Conservation (phyloP, 2,113 vertebrate genomes). For the Psephotus haematonotus region DNA sequence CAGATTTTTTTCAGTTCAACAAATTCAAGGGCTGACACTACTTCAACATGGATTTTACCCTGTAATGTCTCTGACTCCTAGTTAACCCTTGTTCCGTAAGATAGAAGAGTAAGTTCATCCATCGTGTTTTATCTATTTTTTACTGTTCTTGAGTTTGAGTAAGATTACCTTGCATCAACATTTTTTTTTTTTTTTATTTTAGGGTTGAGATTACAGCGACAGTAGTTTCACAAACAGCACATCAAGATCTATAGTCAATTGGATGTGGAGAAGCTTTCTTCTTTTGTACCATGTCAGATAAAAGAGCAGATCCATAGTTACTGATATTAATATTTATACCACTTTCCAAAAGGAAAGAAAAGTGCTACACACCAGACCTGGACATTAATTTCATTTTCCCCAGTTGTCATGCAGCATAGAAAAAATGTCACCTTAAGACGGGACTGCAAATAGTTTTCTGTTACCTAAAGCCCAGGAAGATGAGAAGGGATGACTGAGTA, state of each 20-base stretch:
- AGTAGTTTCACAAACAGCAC: neutral
- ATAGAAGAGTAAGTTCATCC: neutral
- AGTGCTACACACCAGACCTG: neutral
- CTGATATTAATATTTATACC: conserved; percentile 38
- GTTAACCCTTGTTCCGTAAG: neutral
- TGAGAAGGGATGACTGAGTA: neutral
- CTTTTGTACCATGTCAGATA: conserved; percentile 7
- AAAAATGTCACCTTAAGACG: neutral
- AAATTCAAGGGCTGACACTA: neutral
- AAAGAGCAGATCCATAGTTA: conserved; percentile 38
- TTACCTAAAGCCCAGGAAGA: neutral
- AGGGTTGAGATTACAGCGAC: neutral
- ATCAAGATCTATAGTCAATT: conserved; percentile 13
- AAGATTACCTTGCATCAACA: neutral
- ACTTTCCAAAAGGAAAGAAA: neutral
- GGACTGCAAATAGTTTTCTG: neutral
- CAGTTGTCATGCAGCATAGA: neutral
- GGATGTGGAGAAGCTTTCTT: conserved; percentile 25
- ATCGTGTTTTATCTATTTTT: neutral
- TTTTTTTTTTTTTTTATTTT: neutral
- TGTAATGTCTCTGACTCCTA: neutral
- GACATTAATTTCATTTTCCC: neutral
- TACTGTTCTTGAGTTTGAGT: neutral
- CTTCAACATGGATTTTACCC: neutral
- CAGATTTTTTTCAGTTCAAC: neutral